Evolutionary conservation across 2,888 invertebrate species (phyloP).

Genomic region (Dryomyza anilis): DNA sequence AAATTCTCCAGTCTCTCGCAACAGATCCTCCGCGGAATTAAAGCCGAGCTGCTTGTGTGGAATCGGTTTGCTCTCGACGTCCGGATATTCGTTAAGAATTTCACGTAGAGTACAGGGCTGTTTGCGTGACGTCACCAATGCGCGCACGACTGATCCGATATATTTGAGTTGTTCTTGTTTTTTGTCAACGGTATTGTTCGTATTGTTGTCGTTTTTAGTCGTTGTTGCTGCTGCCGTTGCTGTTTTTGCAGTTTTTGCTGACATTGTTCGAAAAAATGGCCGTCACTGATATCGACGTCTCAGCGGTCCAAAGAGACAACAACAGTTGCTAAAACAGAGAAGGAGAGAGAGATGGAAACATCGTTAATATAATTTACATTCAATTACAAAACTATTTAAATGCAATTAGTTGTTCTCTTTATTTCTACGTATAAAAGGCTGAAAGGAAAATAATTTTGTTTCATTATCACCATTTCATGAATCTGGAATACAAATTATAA

Average conservation of each 20-base stretch:
- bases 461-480: no score
- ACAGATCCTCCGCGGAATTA: slow-evolving; percentile 66
- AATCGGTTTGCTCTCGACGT: slow-evolving; percentile 69
- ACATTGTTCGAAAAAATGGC: slow-evolving; percentile 9
- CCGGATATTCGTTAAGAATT: slow-evolving; percentile 68
- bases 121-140: slow-evolving; percentile 53
- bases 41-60: slow-evolving; percentile 69
- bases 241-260: slow-evolving; percentile 7
- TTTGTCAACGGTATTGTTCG: slow-evolving; percentile 23
- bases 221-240: slow-evolving; percentile 5
- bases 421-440: no score
- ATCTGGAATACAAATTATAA: no score
- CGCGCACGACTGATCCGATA: slow-evolving; percentile 49
- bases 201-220: not conserved
- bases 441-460: no score
- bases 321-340: not conserved
- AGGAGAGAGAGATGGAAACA: not conserved
- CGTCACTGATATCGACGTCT: slow-evolving; percentile 13
- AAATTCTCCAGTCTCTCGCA: slow-evolving; percentile 67
- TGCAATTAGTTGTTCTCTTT: no score
- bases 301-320: not conserved
- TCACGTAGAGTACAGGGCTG: slow-evolving; percentile 48
- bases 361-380: not conserved
- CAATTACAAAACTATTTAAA: not conserved
- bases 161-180: slow-evolving; percentile 44